Percentiles rank a stretch among this genome's conserved stretches.
Evolutionary conservation across 2,888 invertebrate genomes (phyloP).

Genomic region (Troilus luridus): DNA sequence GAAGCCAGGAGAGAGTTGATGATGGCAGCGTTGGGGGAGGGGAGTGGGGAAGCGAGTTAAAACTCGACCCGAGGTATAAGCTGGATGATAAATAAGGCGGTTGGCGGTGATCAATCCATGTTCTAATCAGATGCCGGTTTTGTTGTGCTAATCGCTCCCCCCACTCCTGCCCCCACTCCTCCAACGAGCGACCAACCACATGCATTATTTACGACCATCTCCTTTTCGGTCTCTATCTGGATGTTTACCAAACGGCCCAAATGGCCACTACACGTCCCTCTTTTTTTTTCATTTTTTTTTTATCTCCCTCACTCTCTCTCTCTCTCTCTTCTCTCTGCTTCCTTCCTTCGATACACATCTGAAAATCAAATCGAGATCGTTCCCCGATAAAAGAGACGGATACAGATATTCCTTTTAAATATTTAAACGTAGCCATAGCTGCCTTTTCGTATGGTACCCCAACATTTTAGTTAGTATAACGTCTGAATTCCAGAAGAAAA

Average conservation of each 20-base stretch:
- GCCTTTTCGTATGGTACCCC: not conserved
- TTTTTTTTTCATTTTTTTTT: not conserved
- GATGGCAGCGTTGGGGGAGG: not conserved
- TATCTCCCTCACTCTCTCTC: not conserved
- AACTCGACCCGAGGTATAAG: conserved; percentile 16
- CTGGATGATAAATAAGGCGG: conserved; percentile 6
- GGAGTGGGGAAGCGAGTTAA: not conserved
- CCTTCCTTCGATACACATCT: not conserved
- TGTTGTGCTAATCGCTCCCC: conserved; percentile 54
- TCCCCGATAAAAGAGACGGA: not conserved
- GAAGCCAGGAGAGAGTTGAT: not conserved
- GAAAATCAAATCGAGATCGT: conserved; percentile 1
- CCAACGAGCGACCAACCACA: not conserved
- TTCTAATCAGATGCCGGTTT: conserved; percentile 53
- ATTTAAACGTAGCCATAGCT: not conserved
- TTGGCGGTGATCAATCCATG: conserved; percentile 45
- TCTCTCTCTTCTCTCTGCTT: not conserved
- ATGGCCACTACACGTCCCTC: conserved; percentile 24
- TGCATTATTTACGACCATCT: conserved; percentile 47
- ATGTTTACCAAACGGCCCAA: conserved; percentile 34
- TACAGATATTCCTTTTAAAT: not conserved
- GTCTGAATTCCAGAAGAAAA: not conserved
- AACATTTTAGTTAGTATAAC: not conserved
- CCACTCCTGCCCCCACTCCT: too few relatives aligned
- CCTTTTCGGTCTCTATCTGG: conserved; percentile 25